Base-by-base conservation (phyloP, 2,888 invertebrate species). In the Tuta absoluta region DNA sequence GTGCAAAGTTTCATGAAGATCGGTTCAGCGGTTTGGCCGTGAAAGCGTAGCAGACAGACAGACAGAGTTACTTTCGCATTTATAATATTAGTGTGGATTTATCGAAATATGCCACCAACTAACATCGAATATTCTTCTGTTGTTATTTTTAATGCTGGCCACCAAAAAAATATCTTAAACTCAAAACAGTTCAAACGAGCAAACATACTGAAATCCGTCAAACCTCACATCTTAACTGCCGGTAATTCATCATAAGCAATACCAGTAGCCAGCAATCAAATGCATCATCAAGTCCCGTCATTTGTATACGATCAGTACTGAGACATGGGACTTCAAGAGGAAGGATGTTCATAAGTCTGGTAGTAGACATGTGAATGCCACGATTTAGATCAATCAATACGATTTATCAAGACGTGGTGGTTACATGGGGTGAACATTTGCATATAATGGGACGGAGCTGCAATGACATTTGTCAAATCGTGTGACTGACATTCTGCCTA, bases 351-450 rank as follows among this genome's bases (percentile, higher is more conserved):
- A 53, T 53, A 62, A 51, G 17, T 62, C 62, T 62, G 17, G 45
- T 37, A 51, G 37, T 64, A 65, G 68, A 66, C 65, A 65, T 33
- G 66, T 68, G 71, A 71, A 75, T 69, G 67, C 67, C 66, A 75
- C 76, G 74, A 79, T 80, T 79, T 76, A 82, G 82, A 87, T 86
- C 84, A 83, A 89, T 87, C 85, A 82, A 77, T 77, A 72, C 65
- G 66, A 71, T 71, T 75, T 79, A 83, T 80, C 84, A 78, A 73
- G 56, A 72, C 75, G 67, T 65, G 69, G 72, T 66, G 70, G 67
- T 69, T 75, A 87, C 87, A 87, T 76, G 76, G 84, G 80, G 84
- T 79, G 86, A 87, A 86, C 89, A 91, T 91, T 91, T 91, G 89
- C 91, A 91, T 91, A 89, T 80, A 91, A 91, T 91, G 83, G 85